phyloP scores from a whole-genome alignment of 2,888 invertebrate genomes.

The Noctua fimbriata region DNA sequence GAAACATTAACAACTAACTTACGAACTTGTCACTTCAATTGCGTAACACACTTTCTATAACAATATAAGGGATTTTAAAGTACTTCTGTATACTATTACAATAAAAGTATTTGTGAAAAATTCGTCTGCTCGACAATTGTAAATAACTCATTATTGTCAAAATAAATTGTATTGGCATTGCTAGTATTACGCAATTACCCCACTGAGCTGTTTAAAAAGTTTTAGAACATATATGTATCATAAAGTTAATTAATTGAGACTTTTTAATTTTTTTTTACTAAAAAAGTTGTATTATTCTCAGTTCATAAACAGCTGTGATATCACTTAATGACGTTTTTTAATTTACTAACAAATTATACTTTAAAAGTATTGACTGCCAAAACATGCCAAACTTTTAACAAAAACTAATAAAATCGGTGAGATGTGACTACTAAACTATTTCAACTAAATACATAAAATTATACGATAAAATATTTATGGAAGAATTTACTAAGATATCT shows the following conservation, averaged over 20 bases:
- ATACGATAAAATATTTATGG: slow-evolving; percentile 50
- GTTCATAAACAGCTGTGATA: not conserved
- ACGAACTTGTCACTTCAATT: not conserved
- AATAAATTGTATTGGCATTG: not conserved
- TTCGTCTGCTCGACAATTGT: no score
- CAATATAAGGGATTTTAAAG: not conserved
- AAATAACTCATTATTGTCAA: not conserved
- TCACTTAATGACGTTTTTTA: not conserved
- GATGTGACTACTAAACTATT: slow-evolving; percentile 58
- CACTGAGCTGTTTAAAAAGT: not conserved
- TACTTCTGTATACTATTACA: not conserved
- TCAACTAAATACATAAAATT: slow-evolving; percentile 49
- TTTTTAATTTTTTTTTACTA: no score
- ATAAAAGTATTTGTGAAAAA: not conserved
- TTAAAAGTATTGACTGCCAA: slow-evolving; percentile 6
- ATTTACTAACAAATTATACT: not conserved
- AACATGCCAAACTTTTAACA: slow-evolving; percentile 35
- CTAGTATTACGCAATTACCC: not conserved
- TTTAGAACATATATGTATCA: not conserved
- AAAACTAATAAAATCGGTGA: slow-evolving; percentile 65
- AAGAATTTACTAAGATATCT: slow-evolving; percentile 63
- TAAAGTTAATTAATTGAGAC: not conserved
- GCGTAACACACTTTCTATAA: not conserved
- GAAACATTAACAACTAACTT: not conserved
- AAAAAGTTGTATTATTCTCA: not conserved